phyloP scores from a whole-genome alignment of 2,888 invertebrate genomes.

The Nasonia oneida region DNA sequence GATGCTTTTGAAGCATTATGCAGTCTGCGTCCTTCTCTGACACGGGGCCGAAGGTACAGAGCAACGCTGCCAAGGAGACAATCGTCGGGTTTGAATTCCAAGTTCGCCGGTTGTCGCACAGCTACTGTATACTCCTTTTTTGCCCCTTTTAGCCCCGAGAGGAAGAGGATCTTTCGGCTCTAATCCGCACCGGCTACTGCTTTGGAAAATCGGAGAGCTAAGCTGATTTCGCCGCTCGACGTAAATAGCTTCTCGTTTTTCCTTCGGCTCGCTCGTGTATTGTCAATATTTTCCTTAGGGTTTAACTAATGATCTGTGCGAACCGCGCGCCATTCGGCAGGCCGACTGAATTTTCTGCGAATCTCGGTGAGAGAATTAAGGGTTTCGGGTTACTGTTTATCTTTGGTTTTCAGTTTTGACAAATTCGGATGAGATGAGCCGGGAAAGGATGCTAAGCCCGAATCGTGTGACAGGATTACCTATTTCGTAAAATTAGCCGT shows the following conservation, averaged over 20 bases:
- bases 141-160: neutral
- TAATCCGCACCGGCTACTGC: slow-evolving; percentile 41
- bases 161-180: neutral
- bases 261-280: neutral
- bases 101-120: neutral
- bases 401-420: neutral
- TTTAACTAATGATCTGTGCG: neutral
- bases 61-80: neutral
- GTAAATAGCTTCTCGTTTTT: slow-evolving; percentile 49
- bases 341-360: neutral
- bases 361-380: neutral
- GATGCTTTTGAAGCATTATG: slow-evolving; percentile 51
- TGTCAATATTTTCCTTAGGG: slow-evolving; percentile 24
- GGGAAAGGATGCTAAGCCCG: neutral
- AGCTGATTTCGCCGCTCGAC: slow-evolving; percentile 23
- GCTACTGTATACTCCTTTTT: slow-evolving; percentile 6
- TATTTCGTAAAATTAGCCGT: too few relatives aligned
- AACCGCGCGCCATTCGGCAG: neutral
- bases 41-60: neutral
- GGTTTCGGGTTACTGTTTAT: neutral
- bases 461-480: neutral
- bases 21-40: neutral
- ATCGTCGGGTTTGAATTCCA: neutral
- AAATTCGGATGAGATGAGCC: neutral
- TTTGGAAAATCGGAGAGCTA: slow-evolving; percentile 48